These are phyloP conservation scores for Unio pictorum DNA, from an alignment of 2,888 invertebrate genomes.

Conservation along the genomic window DNA sequence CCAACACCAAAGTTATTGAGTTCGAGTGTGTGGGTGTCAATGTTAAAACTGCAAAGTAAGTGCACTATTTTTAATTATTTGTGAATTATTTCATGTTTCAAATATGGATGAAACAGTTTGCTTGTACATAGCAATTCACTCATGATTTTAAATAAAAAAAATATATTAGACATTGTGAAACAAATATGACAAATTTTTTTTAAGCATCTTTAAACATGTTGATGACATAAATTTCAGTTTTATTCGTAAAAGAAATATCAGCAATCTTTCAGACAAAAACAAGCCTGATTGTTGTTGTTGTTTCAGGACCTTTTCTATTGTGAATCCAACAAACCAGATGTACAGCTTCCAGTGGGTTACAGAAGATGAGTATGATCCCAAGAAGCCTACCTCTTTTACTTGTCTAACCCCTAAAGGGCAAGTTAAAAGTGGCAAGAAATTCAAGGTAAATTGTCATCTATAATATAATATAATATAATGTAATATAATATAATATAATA, in stretches of 20 bases:
- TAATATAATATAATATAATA: too few relatives aligned
- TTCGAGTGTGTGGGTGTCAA: constrained; percentile 80
- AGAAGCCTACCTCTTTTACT: constrained; percentile 74
- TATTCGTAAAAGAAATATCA: too few relatives aligned
- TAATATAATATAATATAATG: too few relatives aligned
- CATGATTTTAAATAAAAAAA: too few relatives aligned
- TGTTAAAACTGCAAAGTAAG: constrained; percentile 58
- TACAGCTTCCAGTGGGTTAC: constrained; percentile 78
- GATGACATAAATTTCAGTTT: too few relatives aligned
- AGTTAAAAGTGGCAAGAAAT: constrained; percentile 75
- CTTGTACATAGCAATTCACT: not conserved
- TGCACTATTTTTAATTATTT: not conserved
- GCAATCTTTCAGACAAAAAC: too few relatives aligned
- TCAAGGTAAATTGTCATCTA: constrained; percentile 38
- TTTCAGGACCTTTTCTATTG: constrained; percentile 77
- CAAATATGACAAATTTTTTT: too few relatives aligned
- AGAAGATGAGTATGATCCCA: constrained; percentile 72
- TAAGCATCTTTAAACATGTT: too few relatives aligned
- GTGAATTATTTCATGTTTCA: constrained; percentile 64
- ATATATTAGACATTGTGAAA: too few relatives aligned
- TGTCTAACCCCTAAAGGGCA: constrained; percentile 78
- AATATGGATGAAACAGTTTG: not conserved
- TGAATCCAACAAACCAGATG: constrained; percentile 79
- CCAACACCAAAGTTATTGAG: constrained; percentile 77
- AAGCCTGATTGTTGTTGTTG: not conserved